These are phyloP conservation scores for Cyprinus carpio DNA, from an alignment of 2,113 vertebrate genomes.

Conservation along the genomic window DNA sequence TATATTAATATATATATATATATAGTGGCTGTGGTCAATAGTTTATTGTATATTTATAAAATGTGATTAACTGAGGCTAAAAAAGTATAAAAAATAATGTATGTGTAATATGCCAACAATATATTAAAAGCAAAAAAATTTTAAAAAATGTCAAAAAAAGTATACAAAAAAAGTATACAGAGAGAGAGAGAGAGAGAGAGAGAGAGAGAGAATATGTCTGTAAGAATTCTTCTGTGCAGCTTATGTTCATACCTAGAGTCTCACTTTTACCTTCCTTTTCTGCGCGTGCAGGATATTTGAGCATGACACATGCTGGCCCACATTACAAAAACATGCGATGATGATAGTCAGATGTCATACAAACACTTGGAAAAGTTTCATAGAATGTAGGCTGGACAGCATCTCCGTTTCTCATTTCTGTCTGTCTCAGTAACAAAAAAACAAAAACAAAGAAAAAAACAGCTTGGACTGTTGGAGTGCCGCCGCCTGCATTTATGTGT, in stretches of 20 bases:
- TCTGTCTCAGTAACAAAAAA: slow-evolving; percentile 31
- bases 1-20: too few relatives aligned
- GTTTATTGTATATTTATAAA: too few relatives aligned
- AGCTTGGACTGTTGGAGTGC: neutral
- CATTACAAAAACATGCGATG: slow-evolving; percentile 48
- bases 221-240: slow-evolving; percentile 57
- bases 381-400: slow-evolving; percentile 19
- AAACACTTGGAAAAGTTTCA: slow-evolving; percentile 55
- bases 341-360: slow-evolving; percentile 59
- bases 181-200: too few relatives aligned
- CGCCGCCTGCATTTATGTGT: slow-evolving; percentile 45
- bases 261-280: neutral
- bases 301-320: neutral
- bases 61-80: too few relatives aligned
- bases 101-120: too few relatives aligned
- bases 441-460: neutral
- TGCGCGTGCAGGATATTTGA: neutral
- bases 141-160: too few relatives aligned
- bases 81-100: too few relatives aligned
- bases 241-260: slow-evolving; percentile 55
- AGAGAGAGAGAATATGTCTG: neutral
- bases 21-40: too few relatives aligned
- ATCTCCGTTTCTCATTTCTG: slow-evolving; percentile 6
- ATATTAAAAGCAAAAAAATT: too few relatives aligned
- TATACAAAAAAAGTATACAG: too few relatives aligned